Conservation (phyloP, 2,113 vertebrate species). For the Macheiramphus alcinus region DNA sequence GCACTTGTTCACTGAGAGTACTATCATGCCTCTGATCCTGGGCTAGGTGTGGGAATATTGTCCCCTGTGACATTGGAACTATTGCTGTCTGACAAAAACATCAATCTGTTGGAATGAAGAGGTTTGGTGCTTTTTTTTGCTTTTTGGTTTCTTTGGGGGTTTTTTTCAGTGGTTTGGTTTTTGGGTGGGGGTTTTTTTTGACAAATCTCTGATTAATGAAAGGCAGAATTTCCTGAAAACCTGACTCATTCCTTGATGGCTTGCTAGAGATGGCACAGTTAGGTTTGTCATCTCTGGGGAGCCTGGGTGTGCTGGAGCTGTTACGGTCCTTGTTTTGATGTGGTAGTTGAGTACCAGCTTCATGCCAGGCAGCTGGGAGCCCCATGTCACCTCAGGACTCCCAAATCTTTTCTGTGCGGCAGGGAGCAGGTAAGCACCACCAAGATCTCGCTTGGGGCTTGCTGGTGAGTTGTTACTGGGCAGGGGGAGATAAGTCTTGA, state of each 20-base stretch:
- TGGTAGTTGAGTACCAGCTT: neutral
- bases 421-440: neutral
- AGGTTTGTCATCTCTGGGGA: neutral
- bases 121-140: neutral
- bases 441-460: neutral
- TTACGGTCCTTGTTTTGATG: neutral
- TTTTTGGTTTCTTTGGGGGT: neutral
- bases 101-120: neutral
- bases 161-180: neutral
- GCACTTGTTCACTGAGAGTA: neutral
- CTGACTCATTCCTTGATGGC: neutral
- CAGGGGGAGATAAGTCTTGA: neutral
- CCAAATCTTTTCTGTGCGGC: neutral
- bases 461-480: neutral
- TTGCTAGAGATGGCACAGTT: neutral
- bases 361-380: neutral
- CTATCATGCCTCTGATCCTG: neutral
- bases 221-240: neutral
- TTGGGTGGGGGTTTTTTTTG: neutral
- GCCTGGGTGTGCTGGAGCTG: neutral
- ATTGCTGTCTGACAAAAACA: neutral
- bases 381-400: neutral
- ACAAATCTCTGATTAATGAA: neutral
- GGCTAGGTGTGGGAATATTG: neutral
- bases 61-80: neutral